These are phyloP conservation scores for Chloropsis hardwickii DNA, from an alignment of 2,113 vertebrate genomes.

Conservation along the genomic window DNA sequence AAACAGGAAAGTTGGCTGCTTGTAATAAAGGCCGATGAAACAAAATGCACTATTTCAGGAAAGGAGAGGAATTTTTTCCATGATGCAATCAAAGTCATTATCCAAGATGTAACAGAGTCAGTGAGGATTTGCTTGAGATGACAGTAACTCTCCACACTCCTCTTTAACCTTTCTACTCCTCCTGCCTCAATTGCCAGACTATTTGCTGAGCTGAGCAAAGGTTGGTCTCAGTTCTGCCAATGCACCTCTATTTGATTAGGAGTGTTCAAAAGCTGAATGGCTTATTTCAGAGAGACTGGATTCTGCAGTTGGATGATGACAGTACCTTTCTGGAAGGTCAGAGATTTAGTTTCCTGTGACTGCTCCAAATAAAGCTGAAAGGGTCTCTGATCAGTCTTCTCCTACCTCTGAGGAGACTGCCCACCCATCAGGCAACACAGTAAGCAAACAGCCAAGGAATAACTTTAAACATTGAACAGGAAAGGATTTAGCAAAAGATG, in stretches of 20 bases:
- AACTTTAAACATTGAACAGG: background rate
- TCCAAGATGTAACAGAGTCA: background rate
- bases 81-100: background rate
- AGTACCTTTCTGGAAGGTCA: background rate
- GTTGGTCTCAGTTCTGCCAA: background rate
- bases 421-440: background rate
- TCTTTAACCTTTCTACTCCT: background rate
- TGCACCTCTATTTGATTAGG: background rate
- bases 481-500: constrained; percentile 4
- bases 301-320: background rate
- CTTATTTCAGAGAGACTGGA: background rate
- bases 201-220: background rate
- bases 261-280: background rate
- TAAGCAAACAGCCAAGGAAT: background rate
- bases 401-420: background rate
- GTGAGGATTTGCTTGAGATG: background rate
- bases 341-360: background rate
- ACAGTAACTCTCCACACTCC: background rate
- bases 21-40: background rate
- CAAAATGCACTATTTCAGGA: background rate
- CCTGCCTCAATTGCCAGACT: background rate
- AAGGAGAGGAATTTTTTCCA: background rate
- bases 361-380: background rate
- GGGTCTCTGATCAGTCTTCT: background rate
- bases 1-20: background rate